phyloP scores from a whole-genome alignment of 2,113 vertebrate species.

The Crotalus viridis region DNA sequence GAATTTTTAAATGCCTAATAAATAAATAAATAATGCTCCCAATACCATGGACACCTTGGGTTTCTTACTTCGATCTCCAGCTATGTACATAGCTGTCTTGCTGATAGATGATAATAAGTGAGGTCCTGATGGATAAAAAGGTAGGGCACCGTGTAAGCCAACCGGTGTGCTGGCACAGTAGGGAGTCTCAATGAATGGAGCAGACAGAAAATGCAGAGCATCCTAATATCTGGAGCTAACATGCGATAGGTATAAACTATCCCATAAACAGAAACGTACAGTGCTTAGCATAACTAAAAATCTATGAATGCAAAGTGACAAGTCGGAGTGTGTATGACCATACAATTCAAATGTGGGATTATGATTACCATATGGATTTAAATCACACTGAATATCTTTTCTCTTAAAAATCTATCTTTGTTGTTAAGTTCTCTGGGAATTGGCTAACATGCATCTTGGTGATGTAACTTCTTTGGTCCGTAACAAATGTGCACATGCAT shows the following conservation, averaged over 20 bases:
- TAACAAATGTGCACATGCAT: constrained; percentile 26
- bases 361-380: neutral
- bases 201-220: neutral
- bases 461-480: constrained; percentile 5
- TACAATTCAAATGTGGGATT: neutral
- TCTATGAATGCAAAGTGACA: neutral
- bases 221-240: neutral
- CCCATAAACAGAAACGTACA: neutral
- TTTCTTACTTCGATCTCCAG: neutral
- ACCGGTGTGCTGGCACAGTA: too few relatives aligned
- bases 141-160: too few relatives aligned
- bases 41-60: neutral
- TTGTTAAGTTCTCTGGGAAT: neutral
- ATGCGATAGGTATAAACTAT: neutral
- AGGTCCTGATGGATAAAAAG: neutral
- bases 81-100: neutral
- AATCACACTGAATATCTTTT: neutral
- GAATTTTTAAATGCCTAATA: neutral
- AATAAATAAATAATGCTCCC: neutral
- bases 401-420: neutral
- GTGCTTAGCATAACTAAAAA: neutral
- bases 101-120: neutral
- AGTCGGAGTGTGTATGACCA: neutral
- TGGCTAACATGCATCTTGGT: neutral
- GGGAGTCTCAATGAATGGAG: neutral